A percentile compares a stretch with the other conserved stretches of the same genome.
Conservation (phyloP, 2,888 invertebrate genomes). For the Drosophila kuntzei region DNA sequence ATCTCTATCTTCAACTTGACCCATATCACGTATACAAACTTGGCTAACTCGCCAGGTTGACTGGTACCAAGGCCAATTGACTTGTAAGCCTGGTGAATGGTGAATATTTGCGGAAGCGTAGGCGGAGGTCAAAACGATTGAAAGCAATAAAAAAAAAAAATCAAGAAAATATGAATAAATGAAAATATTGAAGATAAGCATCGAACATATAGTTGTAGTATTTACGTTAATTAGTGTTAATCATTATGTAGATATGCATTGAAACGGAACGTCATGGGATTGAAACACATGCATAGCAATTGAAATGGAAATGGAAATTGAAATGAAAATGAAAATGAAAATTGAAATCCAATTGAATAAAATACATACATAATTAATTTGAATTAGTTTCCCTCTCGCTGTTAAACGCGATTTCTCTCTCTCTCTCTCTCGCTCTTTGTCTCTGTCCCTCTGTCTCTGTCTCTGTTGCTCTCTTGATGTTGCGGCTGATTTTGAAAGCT, state of each 20-base stretch:
- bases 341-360: slow-evolving; percentile 32
- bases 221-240: slow-evolving; percentile 7
- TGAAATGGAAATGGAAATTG: slow-evolving; percentile 22
- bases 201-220: slow-evolving; percentile 16
- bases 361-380: slow-evolving; percentile 42
- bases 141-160: not conserved
- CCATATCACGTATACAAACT: slow-evolving; percentile 10
- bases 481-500: slow-evolving; percentile 23
- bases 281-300: slow-evolving; percentile 27
- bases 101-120: slow-evolving; percentile 50
- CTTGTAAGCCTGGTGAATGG: slow-evolving; percentile 46
- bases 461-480: not conserved
- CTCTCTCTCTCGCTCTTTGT: slow-evolving; percentile 10
- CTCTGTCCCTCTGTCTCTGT: not conserved
- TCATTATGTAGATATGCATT: slow-evolving; percentile 18
- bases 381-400: slow-evolving; percentile 4
- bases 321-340: slow-evolving; percentile 4
- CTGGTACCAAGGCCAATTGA: slow-evolving; percentile 12
- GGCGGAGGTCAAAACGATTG: slow-evolving; percentile 48
- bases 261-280: slow-evolving; percentile 30
- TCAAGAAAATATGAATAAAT: not conserved
- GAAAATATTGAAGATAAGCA: not conserved
- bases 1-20: not conserved
- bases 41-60: not conserved
- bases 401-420: not conserved